Evolutionary conservation across 2,113 vertebrate genomes (phyloP).

Genomic region (Silurus glanis): DNA sequence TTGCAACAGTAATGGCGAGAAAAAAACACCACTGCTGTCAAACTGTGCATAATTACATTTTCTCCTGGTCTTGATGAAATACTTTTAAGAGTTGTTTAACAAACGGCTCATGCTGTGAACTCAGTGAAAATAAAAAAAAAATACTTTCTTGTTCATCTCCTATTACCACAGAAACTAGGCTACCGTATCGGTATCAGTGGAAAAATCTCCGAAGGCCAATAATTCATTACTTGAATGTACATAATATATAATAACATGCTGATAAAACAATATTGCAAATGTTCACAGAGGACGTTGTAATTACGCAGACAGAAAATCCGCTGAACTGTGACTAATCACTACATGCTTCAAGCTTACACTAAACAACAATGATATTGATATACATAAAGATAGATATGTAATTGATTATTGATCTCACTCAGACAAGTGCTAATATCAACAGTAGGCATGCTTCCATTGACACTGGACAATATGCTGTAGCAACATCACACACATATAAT

Average conservation of each 20-base stretch:
- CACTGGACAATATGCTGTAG: background rate
- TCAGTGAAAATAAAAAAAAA: conserved; percentile 54
- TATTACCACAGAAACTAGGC: conserved; percentile 44
- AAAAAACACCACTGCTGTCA: conserved; percentile 46
- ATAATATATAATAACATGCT: conserved; percentile 8
- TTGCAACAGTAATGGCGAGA: conserved; percentile 31
- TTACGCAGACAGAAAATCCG: background rate
- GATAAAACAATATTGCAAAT: background rate
- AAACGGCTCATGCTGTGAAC: conserved; percentile 55
- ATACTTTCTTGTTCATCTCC: conserved; percentile 54
- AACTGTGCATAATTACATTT: conserved; percentile 52
- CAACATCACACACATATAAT: background rate
- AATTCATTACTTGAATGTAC: conserved; percentile 16
- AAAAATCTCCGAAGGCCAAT: conserved; percentile 35
- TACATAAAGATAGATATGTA: background rate
- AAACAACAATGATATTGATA: background rate
- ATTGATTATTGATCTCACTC: background rate
- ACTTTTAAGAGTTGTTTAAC: conserved; percentile 56
- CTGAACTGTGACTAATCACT: background rate
- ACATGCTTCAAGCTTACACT: background rate
- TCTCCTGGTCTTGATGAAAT: conserved; percentile 51
- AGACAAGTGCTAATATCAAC: background rate
- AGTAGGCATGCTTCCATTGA: background rate
- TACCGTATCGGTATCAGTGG: conserved; percentile 6
- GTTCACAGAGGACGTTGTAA: background rate